Evolutionary conservation across 2,888 invertebrate species (phyloP).

Genomic region (Plebejus melissa): DNA sequence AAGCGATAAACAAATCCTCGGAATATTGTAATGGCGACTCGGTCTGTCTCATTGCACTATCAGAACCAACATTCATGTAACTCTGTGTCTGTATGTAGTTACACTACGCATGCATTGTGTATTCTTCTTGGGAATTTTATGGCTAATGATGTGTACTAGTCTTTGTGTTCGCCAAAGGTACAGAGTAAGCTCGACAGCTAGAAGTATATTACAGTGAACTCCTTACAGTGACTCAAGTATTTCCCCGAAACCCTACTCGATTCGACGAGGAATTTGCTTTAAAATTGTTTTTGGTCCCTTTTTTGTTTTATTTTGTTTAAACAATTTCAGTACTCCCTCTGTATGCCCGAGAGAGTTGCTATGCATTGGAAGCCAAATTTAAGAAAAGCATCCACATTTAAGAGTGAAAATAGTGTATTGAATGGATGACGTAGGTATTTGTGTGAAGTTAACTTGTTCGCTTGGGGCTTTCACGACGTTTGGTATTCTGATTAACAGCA

Average conservation of each 20-base stretch:
- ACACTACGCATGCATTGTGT: constrained; percentile 66
- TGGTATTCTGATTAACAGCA: constrained; percentile 43
- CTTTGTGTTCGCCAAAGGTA: constrained; percentile 35
- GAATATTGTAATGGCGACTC: constrained; percentile 72
- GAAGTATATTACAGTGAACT: constrained; percentile 27
- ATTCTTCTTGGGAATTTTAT: constrained; percentile 44
- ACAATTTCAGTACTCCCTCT: constrained; percentile 76
- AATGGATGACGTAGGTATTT: constrained; percentile 76
- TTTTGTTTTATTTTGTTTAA: constrained; percentile 54
- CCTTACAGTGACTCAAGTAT: constrained; percentile 19
- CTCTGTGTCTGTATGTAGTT: constrained; percentile 65
- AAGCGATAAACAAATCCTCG: constrained; percentile 76
- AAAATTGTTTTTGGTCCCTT: constrained; percentile 41
- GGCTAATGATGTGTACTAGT: constrained; percentile 37
- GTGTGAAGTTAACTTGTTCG: constrained; percentile 41
- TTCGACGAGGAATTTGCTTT: constrained; percentile 30
- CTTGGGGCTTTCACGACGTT: constrained; percentile 41
- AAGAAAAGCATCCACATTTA: constrained; percentile 77
- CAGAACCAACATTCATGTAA: constrained; percentile 59
- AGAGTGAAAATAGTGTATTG: constrained; percentile 79
- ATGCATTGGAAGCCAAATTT: constrained; percentile 79
- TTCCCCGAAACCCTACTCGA: constrained; percentile 4
- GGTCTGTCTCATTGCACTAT: constrained; percentile 72
- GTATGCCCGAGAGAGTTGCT: constrained; percentile 78
- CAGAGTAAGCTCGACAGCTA: constrained; percentile 41